Evolutionary conservation across 2,888 invertebrate species (phyloP), one percentile per base, ranked within the genome.

Genomic region (Trichacis sp.): DNA sequence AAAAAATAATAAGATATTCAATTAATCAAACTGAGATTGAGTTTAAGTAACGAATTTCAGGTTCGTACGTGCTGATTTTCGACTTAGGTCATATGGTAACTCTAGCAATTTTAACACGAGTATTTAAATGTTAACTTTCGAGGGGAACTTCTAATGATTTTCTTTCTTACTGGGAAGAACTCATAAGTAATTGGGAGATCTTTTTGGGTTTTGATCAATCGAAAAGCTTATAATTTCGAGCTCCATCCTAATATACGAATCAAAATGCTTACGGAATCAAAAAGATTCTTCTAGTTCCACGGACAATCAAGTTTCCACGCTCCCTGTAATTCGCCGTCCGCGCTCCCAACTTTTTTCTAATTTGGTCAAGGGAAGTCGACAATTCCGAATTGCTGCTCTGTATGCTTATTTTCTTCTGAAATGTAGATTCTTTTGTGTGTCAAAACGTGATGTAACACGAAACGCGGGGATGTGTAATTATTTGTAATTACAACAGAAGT

Each of bases 271-370:
- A 33, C 11, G 33, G 24, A 24, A 33, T 11, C n/a, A n/a, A 33
- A 33, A 33, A 14, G 3, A 40, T 40, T 40, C 15, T 15, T 15
- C 40, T 14, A 40, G 40, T 40, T 40, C 15, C 12, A 40, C 2
- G 12, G 40, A 9, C 40, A 40, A 40, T 40, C 33, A 33, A 33
- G 2, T 33, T 33, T 33, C 33, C 33, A 9, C n/a, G 33, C 11
- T 33, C 40, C 40, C 40, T 40, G 40, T 40, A 40, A 40, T 40
- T 40, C 40, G 40, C 40, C 40, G 15, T 3, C 40, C 40, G 40
- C 33, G 33, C 5, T 33, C 33, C n/a, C 33, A 9, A 6, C 14
- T 15, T 40, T 40, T 40, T 40, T 40, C 40, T 12, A 9, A 40
- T 15, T 40, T 40, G 9, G 40, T 2, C 33, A 12, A 40, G 15